Conservation (phyloP, 2,888 invertebrate species). For the Drosophila neoperkinsi region DNA sequence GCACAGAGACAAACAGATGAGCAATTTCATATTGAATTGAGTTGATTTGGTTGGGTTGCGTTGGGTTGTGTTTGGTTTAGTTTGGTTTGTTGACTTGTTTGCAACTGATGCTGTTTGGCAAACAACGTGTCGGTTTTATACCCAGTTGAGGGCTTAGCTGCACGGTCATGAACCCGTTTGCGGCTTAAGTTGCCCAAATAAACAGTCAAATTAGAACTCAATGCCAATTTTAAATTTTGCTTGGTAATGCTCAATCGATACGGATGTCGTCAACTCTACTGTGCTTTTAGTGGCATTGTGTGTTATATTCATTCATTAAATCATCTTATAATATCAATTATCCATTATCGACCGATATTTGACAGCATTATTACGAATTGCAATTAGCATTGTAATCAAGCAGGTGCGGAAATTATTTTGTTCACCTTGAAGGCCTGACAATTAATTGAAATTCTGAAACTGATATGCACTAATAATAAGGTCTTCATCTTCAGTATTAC, state of each 20-base stretch:
- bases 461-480: neutral
- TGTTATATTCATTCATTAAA: neutral
- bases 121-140: constrained; percentile 38
- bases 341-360: neutral
- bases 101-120: constrained; percentile 32
- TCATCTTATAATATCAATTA: constrained; percentile 15
- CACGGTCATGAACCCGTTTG: constrained; percentile 44
- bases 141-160: constrained; percentile 11
- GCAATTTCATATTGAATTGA: constrained; percentile 48
- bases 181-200: constrained; percentile 22
- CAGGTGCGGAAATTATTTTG: neutral
- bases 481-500: neutral
- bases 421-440: neutral
- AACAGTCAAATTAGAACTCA: constrained; percentile 39
- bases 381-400: neutral
- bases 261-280: constrained; percentile 9
- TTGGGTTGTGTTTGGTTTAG: constrained; percentile 5
- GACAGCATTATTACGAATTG: neutral
- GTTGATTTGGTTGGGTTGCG: constrained; percentile 10
- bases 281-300: constrained; percentile 15
- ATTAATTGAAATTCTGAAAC: neutral
- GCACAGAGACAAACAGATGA: constrained; percentile 40
- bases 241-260: constrained; percentile 33
- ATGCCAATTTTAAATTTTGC: constrained; percentile 46
- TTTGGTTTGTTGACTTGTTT: constrained; percentile 21